phyloP scores from a whole-genome alignment of 2,113 vertebrate genomes.

The Scalopus aquaticus region DNA sequence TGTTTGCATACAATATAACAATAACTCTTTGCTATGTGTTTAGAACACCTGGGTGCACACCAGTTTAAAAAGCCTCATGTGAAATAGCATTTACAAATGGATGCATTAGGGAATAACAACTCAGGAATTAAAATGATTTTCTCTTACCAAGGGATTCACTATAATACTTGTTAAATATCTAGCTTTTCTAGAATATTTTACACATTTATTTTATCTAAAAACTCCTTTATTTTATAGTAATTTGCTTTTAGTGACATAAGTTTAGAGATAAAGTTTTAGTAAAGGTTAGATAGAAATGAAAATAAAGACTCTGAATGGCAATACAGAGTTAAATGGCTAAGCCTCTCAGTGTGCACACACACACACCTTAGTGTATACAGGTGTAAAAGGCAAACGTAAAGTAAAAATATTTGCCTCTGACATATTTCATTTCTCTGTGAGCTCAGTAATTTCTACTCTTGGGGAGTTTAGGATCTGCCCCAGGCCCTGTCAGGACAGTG shows the following conservation, averaged over 20 bases:
- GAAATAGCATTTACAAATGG: neutral
- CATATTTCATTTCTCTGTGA: neutral
- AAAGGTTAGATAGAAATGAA: neutral
- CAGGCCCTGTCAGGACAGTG: neutral
- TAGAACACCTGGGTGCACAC: neutral
- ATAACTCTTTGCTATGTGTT: neutral
- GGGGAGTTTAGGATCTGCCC: neutral
- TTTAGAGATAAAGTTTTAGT: neutral
- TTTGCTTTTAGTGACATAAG: neutral
- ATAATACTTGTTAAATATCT: neutral
- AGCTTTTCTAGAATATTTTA: neutral
- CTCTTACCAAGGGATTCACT: neutral
- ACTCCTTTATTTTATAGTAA: neutral
- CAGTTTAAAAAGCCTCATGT: neutral
- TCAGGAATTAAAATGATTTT: constrained; percentile 23
- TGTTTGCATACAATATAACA: neutral
- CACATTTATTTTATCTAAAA: neutral
- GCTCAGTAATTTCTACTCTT: neutral
- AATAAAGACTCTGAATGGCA: neutral
- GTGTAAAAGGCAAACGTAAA: neutral
- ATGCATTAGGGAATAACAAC: neutral
- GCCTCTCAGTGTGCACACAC: neutral
- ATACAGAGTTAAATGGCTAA: neutral
- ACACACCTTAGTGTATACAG: neutral
- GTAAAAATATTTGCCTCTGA: neutral